These are phyloP conservation scores for Hirundo rustica DNA, from an alignment of 2,797 vertebrate genomes.

Conservation along the genomic window DNA sequence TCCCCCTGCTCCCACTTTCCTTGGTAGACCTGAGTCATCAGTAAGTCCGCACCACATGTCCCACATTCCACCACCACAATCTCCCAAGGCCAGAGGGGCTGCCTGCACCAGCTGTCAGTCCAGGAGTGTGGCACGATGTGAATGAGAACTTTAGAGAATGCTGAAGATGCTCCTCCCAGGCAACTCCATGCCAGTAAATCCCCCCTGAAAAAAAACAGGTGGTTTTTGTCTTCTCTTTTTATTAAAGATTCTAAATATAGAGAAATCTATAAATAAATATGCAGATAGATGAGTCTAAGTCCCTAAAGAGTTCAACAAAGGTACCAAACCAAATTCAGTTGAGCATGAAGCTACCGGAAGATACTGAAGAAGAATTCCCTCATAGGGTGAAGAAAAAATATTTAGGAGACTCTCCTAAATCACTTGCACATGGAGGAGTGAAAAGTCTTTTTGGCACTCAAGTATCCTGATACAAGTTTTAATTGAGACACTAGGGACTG, in stretches of 20 bases:
- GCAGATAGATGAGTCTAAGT: not conserved
- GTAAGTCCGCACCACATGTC: accelerated
- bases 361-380: not conserved
- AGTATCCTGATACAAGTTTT: not conserved
- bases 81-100: not conserved
- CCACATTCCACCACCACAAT: accelerated
- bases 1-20: not conserved
- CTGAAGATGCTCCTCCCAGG: not conserved
- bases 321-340: not conserved
- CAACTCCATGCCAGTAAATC: not conserved
- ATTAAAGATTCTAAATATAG: not conserved
- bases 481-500: not conserved
- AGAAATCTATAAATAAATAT: not conserved
- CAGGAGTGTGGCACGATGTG: accelerated
- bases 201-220: not conserved
- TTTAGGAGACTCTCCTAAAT: not conserved
- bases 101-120: not conserved
- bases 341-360: not conserved
- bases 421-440: not conserved
- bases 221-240: not conserved
- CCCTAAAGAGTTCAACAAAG: not conserved
- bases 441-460: not conserved
- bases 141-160: not conserved
- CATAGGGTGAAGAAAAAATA: not conserved
- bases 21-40: not conserved